Conservation (phyloP, 2,113 vertebrate genomes). For the Elanus axillaris region DNA sequence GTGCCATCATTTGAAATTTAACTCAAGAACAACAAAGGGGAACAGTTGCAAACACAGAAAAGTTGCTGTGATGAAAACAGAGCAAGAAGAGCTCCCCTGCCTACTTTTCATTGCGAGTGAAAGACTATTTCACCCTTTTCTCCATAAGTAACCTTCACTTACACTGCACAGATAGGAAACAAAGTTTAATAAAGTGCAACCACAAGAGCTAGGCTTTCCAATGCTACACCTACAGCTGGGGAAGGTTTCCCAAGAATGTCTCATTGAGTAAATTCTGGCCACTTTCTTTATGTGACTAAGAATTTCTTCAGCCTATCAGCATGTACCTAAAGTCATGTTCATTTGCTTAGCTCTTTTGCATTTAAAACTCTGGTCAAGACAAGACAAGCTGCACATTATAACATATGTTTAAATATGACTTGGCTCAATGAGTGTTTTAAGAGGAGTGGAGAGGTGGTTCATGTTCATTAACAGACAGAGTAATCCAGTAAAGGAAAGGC, state of each 20-base stretch:
- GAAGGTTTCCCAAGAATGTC: neutral
- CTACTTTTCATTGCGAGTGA: neutral
- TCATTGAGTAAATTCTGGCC: neutral
- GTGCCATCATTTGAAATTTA: neutral
- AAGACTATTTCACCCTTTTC: neutral
- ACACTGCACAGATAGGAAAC: neutral
- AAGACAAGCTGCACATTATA: neutral
- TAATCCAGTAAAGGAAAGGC: neutral
- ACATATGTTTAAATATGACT: neutral
- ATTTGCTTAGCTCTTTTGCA: neutral
- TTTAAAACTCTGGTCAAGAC: conserved; percentile 15
- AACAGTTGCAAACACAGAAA: neutral
- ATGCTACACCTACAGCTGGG: neutral
- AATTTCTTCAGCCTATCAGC: neutral
- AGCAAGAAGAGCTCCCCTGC: neutral
- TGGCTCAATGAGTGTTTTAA: neutral
- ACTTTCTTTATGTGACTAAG: neutral
- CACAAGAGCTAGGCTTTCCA: neutral
- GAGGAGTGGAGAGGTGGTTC: neutral
- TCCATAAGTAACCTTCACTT: neutral
- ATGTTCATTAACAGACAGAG: neutral
- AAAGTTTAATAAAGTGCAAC: neutral
- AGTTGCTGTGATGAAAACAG: neutral
- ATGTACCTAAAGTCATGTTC: neutral
- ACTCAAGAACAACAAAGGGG: neutral